phyloP scores from a whole-genome alignment of 1,140 invertebrate species.

The Drosophila novamexicana region DNA sequence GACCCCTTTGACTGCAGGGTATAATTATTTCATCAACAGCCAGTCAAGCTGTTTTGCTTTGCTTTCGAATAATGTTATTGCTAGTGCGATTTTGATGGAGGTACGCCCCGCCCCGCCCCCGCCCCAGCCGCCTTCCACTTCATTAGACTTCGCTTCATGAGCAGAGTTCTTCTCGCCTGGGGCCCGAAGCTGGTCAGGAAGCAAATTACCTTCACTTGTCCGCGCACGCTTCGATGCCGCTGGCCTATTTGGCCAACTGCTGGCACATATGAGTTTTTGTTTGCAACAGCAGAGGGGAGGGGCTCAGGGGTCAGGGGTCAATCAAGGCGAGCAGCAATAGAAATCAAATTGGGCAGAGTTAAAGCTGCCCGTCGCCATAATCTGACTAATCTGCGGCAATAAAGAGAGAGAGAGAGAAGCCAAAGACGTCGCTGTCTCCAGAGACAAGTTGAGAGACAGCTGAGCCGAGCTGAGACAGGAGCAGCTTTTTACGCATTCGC shows the following conservation, averaged over 20 bases:
- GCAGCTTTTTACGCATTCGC: constrained; percentile 43
- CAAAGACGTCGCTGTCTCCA: constrained; percentile 13
- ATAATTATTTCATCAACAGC: constrained; percentile 35
- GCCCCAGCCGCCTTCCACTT: constrained; percentile 47
- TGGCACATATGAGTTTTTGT: constrained; percentile 30
- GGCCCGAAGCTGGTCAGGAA: constrained; percentile 29
- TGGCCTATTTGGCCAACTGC: constrained; percentile 12
- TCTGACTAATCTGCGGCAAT: constrained; percentile 43
- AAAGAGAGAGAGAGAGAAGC: constrained; percentile 4
- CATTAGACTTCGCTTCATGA: constrained; percentile 51
- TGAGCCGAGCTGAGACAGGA: not conserved
- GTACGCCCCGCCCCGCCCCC: not conserved
- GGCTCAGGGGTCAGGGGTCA: constrained; percentile 67
- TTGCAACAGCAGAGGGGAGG: constrained; percentile 27
- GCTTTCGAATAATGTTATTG: constrained; percentile 25
- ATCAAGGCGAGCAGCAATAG: constrained; percentile 38
- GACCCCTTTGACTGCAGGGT: constrained; percentile 5
- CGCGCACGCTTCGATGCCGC: constrained; percentile 36
- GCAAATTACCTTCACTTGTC: constrained; percentile 73
- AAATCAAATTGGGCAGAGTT: constrained; percentile 51
- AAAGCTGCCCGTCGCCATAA: constrained; percentile 19
- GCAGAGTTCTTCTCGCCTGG: constrained; percentile 29
- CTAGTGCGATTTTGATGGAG: not conserved
- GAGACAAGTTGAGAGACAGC: constrained; percentile 17
- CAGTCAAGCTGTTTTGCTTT: constrained; percentile 26